phyloP scores from a whole-genome alignment of 2,888 invertebrate species.

The Cephus spinipes region DNA sequence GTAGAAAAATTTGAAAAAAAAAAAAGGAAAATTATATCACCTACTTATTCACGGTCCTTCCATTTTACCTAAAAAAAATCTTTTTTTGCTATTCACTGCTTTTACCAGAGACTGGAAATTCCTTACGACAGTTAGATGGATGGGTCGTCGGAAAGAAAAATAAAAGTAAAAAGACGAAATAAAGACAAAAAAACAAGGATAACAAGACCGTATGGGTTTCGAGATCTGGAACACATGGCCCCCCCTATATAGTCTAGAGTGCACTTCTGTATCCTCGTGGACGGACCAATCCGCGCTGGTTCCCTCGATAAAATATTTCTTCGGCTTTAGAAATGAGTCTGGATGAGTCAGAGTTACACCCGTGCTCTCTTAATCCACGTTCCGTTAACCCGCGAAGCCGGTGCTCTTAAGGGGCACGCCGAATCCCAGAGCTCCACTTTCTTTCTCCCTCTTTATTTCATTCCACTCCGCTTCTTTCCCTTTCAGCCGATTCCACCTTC shows the following conservation, averaged over 20 bases:
- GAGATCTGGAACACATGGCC: neutral
- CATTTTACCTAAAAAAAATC: neutral
- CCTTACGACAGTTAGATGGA: neutral
- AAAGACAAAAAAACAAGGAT: neutral
- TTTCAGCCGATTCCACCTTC: neutral
- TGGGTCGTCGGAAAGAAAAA: neutral
- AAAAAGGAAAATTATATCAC: neutral
- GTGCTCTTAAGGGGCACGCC: conserved; percentile 37
- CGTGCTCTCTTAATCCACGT: neutral
- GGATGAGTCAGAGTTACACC: neutral
- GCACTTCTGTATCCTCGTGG: neutral
- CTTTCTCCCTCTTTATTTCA: neutral
- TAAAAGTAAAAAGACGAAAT: neutral
- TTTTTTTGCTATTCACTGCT: neutral
- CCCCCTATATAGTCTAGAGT: neutral
- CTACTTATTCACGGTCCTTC: neutral
- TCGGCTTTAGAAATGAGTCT: neutral
- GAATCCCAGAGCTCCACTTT: conserved; percentile 35
- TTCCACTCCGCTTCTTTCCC: neutral
- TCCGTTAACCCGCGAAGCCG: neutral
- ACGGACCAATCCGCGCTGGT: neutral
- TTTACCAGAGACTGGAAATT: neutral
- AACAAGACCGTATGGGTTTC: neutral
- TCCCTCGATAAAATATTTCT: neutral
- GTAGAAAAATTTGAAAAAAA: neutral